Evolutionary conservation across 2,113 vertebrate genomes (phyloP).

Genomic region (Silurus asotus): DNA sequence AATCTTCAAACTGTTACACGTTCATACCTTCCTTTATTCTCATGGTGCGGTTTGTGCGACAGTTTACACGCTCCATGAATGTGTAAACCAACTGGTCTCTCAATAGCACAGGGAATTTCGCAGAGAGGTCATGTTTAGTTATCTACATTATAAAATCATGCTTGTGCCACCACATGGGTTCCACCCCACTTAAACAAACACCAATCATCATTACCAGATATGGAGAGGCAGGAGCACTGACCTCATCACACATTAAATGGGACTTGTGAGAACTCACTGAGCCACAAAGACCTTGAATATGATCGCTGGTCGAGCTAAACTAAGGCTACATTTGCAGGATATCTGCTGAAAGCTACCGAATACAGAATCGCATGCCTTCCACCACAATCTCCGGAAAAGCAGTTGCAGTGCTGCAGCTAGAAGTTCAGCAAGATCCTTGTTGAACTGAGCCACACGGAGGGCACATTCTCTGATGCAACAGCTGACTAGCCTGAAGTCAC

Average conservation of each 20-base stretch:
- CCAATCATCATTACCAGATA: background rate
- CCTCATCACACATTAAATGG: background rate
- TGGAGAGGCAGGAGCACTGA: background rate
- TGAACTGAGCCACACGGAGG: background rate
- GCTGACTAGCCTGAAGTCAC: background rate
- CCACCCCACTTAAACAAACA: no score
- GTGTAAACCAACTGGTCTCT: background rate
- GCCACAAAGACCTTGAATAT: background rate
- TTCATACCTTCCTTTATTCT: background rate
- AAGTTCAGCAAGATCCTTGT: background rate
- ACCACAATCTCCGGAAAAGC: background rate
- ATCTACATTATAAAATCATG: background rate
- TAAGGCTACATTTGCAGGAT: background rate
- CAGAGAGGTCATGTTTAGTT: background rate
- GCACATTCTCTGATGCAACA: background rate
- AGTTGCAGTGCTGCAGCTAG: background rate
- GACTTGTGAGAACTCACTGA: background rate
- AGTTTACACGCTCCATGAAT: background rate
- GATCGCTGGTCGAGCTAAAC: background rate
- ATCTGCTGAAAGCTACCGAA: background rate
- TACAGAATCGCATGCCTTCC: background rate
- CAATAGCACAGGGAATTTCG: background rate
- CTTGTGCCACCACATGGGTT: background rate
- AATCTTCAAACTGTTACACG: background rate
- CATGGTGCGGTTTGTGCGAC: background rate